Evolutionary conservation across 2,113 vertebrate genomes (phyloP).

Genomic region (Anguilla rostrata): DNA sequence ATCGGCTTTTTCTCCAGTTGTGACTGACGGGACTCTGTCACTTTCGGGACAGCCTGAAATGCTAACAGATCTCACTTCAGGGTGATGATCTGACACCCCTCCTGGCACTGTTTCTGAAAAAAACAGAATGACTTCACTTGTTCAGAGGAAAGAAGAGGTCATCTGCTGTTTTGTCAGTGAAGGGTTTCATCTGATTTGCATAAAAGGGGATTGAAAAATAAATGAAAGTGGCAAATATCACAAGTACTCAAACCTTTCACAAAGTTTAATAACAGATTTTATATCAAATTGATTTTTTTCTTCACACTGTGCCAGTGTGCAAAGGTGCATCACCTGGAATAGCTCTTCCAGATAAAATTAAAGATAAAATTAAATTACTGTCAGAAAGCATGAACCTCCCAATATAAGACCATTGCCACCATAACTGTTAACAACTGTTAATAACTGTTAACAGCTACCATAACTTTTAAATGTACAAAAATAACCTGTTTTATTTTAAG

Average conservation of each 20-base stretch:
- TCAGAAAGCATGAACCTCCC: constrained; percentile 57
- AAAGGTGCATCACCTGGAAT: constrained; percentile 25
- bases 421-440: constrained; percentile 54
- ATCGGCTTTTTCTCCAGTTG: constrained; percentile 5
- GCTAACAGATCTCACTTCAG: constrained; percentile 46
- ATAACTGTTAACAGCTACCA: constrained; percentile 54
- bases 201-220: constrained; percentile 62
- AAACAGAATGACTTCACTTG: constrained; percentile 41
- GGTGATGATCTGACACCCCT: constrained; percentile 25
- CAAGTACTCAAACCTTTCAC: constrained; percentile 45
- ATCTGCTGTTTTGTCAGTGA: constrained; percentile 54
- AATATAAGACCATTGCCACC: constrained; percentile 60
- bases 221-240: constrained; percentile 54
- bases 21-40: constrained; percentile 38
- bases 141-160: constrained; percentile 43
- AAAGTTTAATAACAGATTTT: constrained; percentile 67
- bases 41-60: constrained; percentile 27
- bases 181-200: constrained; percentile 63
- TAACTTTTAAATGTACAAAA: constrained; percentile 5
- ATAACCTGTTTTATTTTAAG: constrained; percentile 49
- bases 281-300: constrained; percentile 62
- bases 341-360: constrained; percentile 47
- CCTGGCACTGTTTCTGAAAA: constrained; percentile 16
- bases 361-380: constrained; percentile 68
- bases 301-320: constrained; percentile 48